Percentiles rank a stretch among this genome's conserved stretches.
These are phyloP conservation scores for Orchesellides sinensis DNA, from an alignment of 2,888 invertebrate genomes.

Conservation along the genomic window DNA sequence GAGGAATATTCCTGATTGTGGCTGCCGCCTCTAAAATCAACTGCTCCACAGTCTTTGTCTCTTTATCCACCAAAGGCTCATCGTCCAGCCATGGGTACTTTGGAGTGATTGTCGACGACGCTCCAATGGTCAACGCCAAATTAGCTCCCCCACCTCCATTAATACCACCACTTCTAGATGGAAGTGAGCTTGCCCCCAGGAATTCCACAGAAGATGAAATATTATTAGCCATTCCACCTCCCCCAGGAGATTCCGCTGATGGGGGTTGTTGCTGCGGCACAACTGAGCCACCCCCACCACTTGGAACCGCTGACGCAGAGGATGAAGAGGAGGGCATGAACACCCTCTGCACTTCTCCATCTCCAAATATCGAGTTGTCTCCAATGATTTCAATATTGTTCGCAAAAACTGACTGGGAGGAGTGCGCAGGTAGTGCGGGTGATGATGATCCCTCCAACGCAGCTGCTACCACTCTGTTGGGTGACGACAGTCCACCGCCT, in stretches of 20 bases:
- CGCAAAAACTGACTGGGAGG: background rate
- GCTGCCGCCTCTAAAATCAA: conserved; percentile 82
- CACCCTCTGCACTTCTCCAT: background rate
- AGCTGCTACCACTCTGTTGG: no score
- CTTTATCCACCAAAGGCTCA: conserved; percentile 82
- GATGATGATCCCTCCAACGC: conserved; percentile 29
- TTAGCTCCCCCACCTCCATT: background rate
- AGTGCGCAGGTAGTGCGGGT: no score
- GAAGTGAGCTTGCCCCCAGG: conserved; percentile 28
- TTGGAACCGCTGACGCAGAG: conserved; percentile 7
- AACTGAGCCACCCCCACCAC: conserved; percentile 12
- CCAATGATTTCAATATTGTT: conserved; percentile 1
- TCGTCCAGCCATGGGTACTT: conserved; percentile 76
- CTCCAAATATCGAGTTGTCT: background rate
- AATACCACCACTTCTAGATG: background rate
- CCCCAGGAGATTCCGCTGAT: background rate
- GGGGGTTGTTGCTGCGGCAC: background rate
- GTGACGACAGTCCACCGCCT: conserved; percentile 17
- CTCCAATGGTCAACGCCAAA: conserved; percentile 48
- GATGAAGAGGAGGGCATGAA: no score
- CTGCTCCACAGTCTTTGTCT: conserved; percentile 83
- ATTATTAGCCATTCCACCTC: background rate
- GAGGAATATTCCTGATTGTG: conserved; percentile 81
- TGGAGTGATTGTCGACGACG: conserved; percentile 67
- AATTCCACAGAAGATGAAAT: conserved; percentile 38